Evolutionary conservation across 2,797 vertebrate genomes (phyloP).

Genomic region (Glossophaga mutica): DNA sequence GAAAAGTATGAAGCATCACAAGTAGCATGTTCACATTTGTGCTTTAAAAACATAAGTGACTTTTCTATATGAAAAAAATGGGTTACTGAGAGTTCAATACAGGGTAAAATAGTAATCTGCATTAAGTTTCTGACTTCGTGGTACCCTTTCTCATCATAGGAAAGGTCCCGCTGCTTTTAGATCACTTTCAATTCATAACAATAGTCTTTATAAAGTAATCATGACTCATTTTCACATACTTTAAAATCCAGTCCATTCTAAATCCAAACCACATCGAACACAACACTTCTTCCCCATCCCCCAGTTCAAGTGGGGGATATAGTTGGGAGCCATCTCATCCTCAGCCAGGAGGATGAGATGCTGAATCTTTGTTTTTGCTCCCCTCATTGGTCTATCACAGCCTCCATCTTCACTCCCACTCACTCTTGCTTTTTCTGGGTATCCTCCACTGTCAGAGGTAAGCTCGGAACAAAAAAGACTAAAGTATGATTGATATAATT

Average conservation of each 20-base stretch:
- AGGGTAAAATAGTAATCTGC: not conserved
- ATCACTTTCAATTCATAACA: not conserved
- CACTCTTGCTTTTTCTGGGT: not conserved
- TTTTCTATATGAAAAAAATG: not conserved
- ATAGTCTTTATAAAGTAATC: not conserved
- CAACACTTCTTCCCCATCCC: not conserved
- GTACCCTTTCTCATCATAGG: not conserved
- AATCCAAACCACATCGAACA: not conserved
- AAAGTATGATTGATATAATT: not conserved
- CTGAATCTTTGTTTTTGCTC: not conserved
- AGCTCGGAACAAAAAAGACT: not conserved
- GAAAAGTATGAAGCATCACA: not conserved
- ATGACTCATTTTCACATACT: not conserved
- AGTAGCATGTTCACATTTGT: not conserved
- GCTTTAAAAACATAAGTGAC: not conserved
- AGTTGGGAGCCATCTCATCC: too few relatives aligned
- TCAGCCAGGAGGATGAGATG: accelerated
- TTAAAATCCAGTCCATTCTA: not conserved
- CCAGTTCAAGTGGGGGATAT: accelerated
- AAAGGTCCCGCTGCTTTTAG: not conserved
- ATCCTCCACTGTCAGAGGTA: not conserved
- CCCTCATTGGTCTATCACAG: not conserved
- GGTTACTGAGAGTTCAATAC: not conserved
- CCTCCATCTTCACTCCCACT: not conserved
- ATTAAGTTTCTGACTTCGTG: not conserved